Base-by-base conservation (phyloP, 2,888 invertebrate species). In the Carpatolechia fugitivella region DNA sequence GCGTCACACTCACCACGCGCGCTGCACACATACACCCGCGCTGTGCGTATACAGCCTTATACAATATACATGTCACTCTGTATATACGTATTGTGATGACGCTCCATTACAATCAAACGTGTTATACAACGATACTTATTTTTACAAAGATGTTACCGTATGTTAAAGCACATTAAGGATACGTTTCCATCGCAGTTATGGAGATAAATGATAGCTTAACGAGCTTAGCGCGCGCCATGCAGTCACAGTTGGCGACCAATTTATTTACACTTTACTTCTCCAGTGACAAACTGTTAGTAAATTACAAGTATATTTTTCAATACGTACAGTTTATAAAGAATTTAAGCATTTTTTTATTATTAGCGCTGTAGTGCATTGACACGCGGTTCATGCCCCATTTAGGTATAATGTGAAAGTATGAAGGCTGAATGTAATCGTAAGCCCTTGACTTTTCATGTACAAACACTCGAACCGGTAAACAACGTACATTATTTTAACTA, bases 1-100 rank as follows among this genome's bases (percentile, higher is more conserved):
- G 78, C 86, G 88, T 86, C 89, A 86, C 79, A 74, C 72, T 64
- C 69, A 65, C 65, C 66, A 71, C 67, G 63, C n/a, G 46, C 76
- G 66, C 63, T 70, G 66, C 69, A 69, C 65, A 60, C 33, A 30
- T 46, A 46, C 51, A 53, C 56, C 50, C 56, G 56, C 20, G 1
- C 56, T 47, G 59, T 56, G 57, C 55, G 36, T 53, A 30, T 52
- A 38, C 58, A 38, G 55, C 54, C 61, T 60, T 59, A 63, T 49
- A 35, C 46, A 41, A 53, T 36, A 55, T 38, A 40, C 31, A 56
- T 41, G 52, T 36, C 35, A 30, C 49, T 40, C 73, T 78, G n/a
- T n/a, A n/a, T n/a, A 73, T 73, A 41, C 74, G 71, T 69, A 72
- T 73, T 77, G 71, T 78, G 79, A 82, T 79, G 80, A 81, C 77